phyloP scores from a whole-genome alignment of 53 echinoderm and acorn worm genomes.

The Henricia sp. region DNA sequence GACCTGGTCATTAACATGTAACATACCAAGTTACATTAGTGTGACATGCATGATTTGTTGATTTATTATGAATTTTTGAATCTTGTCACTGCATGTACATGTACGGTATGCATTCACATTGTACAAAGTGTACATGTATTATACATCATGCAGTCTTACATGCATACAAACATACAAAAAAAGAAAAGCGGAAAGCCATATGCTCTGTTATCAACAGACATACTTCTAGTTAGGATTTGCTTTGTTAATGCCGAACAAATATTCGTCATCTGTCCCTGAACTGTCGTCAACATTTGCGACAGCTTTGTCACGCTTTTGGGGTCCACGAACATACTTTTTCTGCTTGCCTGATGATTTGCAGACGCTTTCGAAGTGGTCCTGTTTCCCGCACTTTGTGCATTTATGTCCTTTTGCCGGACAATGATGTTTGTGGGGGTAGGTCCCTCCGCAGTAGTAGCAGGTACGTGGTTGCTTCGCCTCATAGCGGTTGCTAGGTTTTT shows the following conservation, averaged over 20 bases:
- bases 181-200: too few species aligned
- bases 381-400: slow-evolving; percentile 18
- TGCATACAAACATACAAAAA: too few species aligned
- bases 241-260: background rate
- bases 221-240: too few species aligned
- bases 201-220: too few species aligned
- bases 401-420: slow-evolving; percentile 1
- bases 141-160: too few species aligned
- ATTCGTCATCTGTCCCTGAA: background rate
- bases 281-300: slow-evolving; percentile 3
- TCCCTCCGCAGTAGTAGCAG: background rate
- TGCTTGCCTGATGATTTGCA: background rate
- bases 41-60: too few species aligned
- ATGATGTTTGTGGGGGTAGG: background rate
- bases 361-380: slow-evolving; percentile 17
- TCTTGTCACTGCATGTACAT: too few species aligned
- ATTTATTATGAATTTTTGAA: too few species aligned
- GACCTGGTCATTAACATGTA: too few species aligned
- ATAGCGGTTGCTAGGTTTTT: background rate
- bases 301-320: background rate
- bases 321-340: background rate
- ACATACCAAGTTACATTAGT: too few species aligned
- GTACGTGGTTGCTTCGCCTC: background rate
- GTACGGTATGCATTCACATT: too few species aligned
- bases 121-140: too few species aligned